Conservation (phyloP, 2,797 vertebrate genomes). For the Luscinia megarhynchos region DNA sequence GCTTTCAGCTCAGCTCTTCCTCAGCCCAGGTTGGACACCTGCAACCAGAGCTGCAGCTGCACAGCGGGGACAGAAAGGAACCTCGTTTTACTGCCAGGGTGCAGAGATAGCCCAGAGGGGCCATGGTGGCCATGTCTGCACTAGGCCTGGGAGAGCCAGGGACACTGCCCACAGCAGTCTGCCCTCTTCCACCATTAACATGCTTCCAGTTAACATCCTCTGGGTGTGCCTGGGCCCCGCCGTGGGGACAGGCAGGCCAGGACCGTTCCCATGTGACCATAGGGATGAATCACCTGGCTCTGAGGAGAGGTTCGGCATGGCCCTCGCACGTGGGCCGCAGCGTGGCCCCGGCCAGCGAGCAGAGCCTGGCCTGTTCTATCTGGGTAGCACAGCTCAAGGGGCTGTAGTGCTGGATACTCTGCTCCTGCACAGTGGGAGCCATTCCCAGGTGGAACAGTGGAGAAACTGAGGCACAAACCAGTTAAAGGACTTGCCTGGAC, state of each 20-base stretch:
- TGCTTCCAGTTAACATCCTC: rapidly evolving
- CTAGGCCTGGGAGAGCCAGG: neutral
- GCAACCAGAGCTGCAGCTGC: neutral
- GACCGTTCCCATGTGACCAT: rapidly evolving
- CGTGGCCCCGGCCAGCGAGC: rapidly evolving
- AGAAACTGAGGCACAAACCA: neutral
- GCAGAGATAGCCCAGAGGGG: neutral
- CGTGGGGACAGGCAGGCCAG: neutral
- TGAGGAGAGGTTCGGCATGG: neutral
- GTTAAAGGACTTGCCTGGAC: neutral
- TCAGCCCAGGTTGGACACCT: neutral
- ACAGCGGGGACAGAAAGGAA: neutral
- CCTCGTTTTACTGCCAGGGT: neutral
- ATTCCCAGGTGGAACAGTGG: neutral
- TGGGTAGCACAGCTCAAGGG: neutral
- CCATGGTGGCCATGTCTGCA: neutral
- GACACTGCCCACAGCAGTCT: neutral
- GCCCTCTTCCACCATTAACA: neutral
- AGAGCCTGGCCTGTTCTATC: neutral
- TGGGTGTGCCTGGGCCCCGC: neutral
- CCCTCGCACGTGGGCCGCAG: neutral
- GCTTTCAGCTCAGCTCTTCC: neutral
- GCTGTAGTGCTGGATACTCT: neutral
- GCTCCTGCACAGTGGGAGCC: neutral
- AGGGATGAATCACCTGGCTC: neutral